phyloP scores from a whole-genome alignment of 2,888 invertebrate species.

The Nemapogon koenigi region DNA sequence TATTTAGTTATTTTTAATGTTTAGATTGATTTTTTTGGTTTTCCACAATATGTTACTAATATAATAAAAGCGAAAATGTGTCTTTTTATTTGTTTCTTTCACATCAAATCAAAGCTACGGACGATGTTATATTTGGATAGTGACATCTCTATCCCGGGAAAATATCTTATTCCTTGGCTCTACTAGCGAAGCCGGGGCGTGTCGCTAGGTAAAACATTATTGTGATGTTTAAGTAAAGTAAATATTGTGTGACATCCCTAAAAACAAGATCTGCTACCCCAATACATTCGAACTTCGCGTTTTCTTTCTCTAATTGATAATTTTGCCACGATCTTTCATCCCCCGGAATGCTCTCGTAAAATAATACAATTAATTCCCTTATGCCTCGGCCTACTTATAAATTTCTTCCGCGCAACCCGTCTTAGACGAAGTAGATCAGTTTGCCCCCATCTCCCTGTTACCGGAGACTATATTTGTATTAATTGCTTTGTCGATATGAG shows the following conservation, averaged over 20 bases:
- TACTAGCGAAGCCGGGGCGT: no score
- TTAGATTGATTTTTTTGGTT: no score
- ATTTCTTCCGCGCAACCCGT: constrained; percentile 39
- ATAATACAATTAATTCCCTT: constrained; percentile 65
- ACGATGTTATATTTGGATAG: no score
- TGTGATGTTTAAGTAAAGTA: no score
- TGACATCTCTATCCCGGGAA: no score
- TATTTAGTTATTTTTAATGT: no score
- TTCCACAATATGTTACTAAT: no score
- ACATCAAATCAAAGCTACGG: no score
- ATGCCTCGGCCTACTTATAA: constrained; percentile 46
- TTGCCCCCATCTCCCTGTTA: constrained; percentile 3
- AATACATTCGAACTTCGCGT: constrained; percentile 22
- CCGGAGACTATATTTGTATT: constrained; percentile 1
- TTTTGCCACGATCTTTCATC: constrained; percentile 58
- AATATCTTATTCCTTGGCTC: no score
- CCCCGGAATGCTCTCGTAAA: constrained; percentile 30
- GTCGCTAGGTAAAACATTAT: no score
- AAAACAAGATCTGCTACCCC: constrained; percentile 9
- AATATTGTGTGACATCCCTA: constrained; percentile 17
- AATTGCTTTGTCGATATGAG: constrained; percentile 2
- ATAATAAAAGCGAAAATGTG: no score
- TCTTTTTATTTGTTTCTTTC: no score
- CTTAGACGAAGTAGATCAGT: constrained; percentile 17
- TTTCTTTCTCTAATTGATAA: constrained; percentile 61